Base-by-base conservation (phyloP, 2,113 vertebrate genomes). In the Fulica atra region DNA sequence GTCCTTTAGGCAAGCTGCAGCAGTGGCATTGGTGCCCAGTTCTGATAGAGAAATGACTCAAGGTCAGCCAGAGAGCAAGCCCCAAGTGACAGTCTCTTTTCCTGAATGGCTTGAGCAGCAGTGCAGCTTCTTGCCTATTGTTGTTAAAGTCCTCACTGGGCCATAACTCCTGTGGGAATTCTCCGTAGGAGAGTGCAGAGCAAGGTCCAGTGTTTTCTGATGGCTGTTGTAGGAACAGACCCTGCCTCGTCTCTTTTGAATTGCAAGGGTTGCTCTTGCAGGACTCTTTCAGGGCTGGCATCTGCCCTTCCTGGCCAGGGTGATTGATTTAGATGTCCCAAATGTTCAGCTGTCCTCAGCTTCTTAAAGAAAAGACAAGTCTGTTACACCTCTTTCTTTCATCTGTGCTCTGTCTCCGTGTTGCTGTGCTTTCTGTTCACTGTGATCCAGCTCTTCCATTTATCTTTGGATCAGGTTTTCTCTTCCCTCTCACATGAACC, bases 401-500 rank as follows among this genome's bases (percentile, higher is more conserved):
- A 44, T 69, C 54, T 57, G 24, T 59, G 13, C 70, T 79, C 2
- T 0, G 29, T 64, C 51, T 78, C 2, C 0, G 0, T 1, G 0
- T 72, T 65, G 53, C 44, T 88, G 71, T 84, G 44, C 29, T 86
- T 71, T 87, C 61, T 78, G 14, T 89, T 51, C 80, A 0, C 79
- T 1, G 2, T 51, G 40, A 77, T 51, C 64, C 42, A 81, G 42
- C 64, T 88, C 16, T 46, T 88, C 71, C 83, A 9, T 56, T 96
- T 77, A 70, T 6, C 8, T 46, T 70, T 46, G 36, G 53, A 65
- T 88, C 31, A 28, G 11, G 2, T 50, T 53, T 70, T 84, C 42
- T 4, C 13, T 48, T 65, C 36, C 38, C 13, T 65, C 60, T 70
- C 1, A 0, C 3, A 1, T 26, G 19, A 73, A 24, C 31, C 12